Evolutionary conservation across 2,888 invertebrate species (phyloP), one percentile per base, ranked within the genome.

Genomic region (Xylota sylvarum): DNA sequence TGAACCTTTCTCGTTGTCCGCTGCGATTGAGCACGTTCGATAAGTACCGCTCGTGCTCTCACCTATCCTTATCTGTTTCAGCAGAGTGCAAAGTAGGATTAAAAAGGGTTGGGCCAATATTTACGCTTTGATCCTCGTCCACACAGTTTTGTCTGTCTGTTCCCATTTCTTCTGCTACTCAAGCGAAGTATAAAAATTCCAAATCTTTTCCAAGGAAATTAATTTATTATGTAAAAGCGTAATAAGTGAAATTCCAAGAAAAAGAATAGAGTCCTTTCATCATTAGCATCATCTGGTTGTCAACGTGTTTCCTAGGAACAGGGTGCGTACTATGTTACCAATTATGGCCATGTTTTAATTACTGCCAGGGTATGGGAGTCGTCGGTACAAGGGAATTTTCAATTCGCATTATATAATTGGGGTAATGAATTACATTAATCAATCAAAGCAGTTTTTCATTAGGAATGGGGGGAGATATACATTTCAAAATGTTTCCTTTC

Each of bases 1-100:
- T 48, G 55, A 79, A 72, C 79, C 72, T 37, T 62, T 72, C 55
- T 76, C 35, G 17, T 62, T 27, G 77, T 79, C 30, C 46, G 14
- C 72, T 64, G 76, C 74, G 74, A 67, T 73, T 81, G 50, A 74
- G 65, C 67, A 81, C 74, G 60, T 67, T 67, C 60, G 35, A 35
- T 46, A 70, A 62, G 52, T 58, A 67, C 55, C 52, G 65, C 37
- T 69, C 35, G 14, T 62, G 37, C 46, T 46, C 14, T 46, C 46
- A 70, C 69, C 58, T 78, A 43, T 62, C 17, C 62, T 62, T 70
- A 62, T 70, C 70, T 32, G 10, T 64, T 62, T 46, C 30, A 32
- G 23, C n/a, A 48, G 50, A 73, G 19, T 64, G 37, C 35, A 69
- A 52, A 43, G 69, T 19, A 58, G 67, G 56, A 67, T 77, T 67